Evolutionary conservation across 1,140 invertebrate species (phyloP), one percentile per base, ranked within the genome.

Genomic region (Colletes gigas): DNA sequence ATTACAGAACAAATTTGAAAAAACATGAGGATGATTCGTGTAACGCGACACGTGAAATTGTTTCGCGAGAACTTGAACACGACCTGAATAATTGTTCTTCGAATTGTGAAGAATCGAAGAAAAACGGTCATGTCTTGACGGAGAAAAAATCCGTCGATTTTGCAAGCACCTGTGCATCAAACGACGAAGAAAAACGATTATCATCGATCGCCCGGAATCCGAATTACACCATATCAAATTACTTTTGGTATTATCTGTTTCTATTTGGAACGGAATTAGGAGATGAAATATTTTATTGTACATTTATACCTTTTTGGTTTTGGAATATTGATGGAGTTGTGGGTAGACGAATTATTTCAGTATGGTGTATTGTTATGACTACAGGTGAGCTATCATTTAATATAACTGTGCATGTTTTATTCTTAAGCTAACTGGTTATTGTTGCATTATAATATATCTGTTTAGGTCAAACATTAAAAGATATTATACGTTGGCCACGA

Each of bases 281-380:
- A 0, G 98, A 98, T 94, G 98, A 98, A 93, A 94, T 96, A 76
- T 98, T 98, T 93, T 98, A 98, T 92, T 95, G 96, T 0, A 94
- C 95, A 12, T 98, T 98, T 90, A 98, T 98, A 89, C 97, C 97
- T 15, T 98, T 97, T 92, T 97, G 97, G 95, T 97, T 98, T 88
- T 98, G 98, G 98, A 98, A 98, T 92, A 94, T 98, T 77, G 97
- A 98, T 93, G 96, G 96, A 21, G 96, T 96, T 50, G 96, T 98
- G 47, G 96, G 96, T 12, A 93, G 97, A 84, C 94, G 96, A 91
- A 95, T 98, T 21, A 95, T 98, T 21, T 92, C 98, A 41, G 95
- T 98, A 4, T 98, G 98, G 98, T 95, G 96, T 41, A 94, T 97
- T 60, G 94, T 96, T 54, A 98, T 98, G 97, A 97, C 97, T 82